These are phyloP conservation scores for Encarsia formosa DNA, from an alignment of 2,888 invertebrate genomes.

Conservation along the genomic window DNA sequence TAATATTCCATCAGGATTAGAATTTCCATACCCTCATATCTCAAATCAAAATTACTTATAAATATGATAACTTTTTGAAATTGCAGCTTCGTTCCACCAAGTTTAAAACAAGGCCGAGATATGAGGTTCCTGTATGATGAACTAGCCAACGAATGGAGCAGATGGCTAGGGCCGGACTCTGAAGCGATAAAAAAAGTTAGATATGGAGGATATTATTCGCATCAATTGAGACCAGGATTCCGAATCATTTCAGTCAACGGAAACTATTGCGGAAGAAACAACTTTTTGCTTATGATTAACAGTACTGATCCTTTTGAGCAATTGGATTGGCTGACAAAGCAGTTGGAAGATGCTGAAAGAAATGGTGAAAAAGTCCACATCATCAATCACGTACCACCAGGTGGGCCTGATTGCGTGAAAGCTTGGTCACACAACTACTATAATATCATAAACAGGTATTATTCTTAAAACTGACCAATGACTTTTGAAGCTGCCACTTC, in stretches of 20 bases:
- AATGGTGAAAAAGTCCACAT: slow-evolving; percentile 93
- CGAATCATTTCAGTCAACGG: slow-evolving; percentile 91
- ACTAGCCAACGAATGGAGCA: slow-evolving; percentile 82
- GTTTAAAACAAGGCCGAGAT: slow-evolving; percentile 75
- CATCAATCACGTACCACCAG: slow-evolving; percentile 95
- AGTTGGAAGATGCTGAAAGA: slow-evolving; percentile 88
- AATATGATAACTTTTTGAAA: too few species aligned
- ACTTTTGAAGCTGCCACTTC: background rate
- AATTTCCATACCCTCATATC: too few species aligned
- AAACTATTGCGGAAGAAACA: slow-evolving; percentile 94
- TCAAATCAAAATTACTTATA: too few species aligned
- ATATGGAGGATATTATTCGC: slow-evolving; percentile 87
- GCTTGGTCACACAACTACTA: slow-evolving; percentile 95
- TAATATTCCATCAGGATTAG: too few species aligned
- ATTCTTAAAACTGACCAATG: too few species aligned
- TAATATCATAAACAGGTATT: slow-evolving; percentile 72
- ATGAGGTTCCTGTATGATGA: slow-evolving; percentile 92
- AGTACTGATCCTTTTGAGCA: slow-evolving; percentile 95
- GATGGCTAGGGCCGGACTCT: slow-evolving; percentile 86
- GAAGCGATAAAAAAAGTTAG: slow-evolving; percentile 83
- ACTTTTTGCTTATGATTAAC: slow-evolving; percentile 92
- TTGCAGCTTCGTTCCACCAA: slow-evolving; percentile 84
- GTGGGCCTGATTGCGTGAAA: slow-evolving; percentile 87
- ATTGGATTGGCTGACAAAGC: slow-evolving; percentile 90
- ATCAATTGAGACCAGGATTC: slow-evolving; percentile 85